Percentiles rank a stretch among this genome's conserved stretches.
Conservation (phyloP, 2,113 vertebrate species). For the Ochotona princeps region DNA sequence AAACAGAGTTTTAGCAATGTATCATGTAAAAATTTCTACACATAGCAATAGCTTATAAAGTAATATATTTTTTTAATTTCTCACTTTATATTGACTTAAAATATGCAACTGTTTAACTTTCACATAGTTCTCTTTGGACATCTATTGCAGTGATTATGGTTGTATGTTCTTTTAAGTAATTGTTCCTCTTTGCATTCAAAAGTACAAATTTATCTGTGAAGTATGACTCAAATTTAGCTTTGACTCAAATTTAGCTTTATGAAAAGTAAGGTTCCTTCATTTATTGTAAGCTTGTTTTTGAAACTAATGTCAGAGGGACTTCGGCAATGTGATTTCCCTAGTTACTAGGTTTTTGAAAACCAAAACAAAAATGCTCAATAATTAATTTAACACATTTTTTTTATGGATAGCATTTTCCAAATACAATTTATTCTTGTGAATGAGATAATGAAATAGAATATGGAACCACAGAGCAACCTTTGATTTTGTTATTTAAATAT, state of each 20-base stretch:
- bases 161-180: no score
- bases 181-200: neutral
- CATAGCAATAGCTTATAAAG: no score
- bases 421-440: neutral
- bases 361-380: neutral
- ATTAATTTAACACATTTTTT: neutral
- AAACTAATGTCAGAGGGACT: neutral
- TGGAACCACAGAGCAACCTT: neutral
- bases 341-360: neutral
- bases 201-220: neutral
- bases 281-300: neutral
- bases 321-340: neutral
- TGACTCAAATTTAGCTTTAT: neutral
- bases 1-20: no score
- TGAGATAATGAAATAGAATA: neutral
- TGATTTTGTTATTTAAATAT: neutral
- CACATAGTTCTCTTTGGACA: fast-evolving
- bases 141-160: no score
- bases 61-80: neutral
- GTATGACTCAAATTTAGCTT: neutral
- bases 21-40: no score
- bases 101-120: neutral
- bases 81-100: neutral
- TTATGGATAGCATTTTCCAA: neutral
- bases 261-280: neutral